Evolutionary conservation across 2,113 vertebrate species (phyloP).

Genomic region (Onychostoma macrolepis): DNA sequence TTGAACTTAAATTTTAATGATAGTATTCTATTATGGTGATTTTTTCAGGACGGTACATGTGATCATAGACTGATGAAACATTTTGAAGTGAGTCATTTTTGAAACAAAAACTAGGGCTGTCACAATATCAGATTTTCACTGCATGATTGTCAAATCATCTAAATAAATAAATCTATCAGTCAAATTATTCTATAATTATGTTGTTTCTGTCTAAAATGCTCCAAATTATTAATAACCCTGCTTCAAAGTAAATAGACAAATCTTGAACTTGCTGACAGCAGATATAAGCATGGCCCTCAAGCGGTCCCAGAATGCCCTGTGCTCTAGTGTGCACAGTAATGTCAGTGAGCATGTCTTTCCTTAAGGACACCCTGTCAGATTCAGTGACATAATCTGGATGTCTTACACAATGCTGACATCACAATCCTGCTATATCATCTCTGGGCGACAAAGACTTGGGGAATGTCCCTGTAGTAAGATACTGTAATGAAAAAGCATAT

Average conservation of each 20-base stretch:
- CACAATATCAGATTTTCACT: no score
- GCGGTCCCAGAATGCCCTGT: neutral
- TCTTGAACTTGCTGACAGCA: neutral
- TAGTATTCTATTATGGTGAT: neutral
- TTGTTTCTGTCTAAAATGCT: no score
- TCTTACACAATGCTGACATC: constrained; percentile 9
- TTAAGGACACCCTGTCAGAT: neutral
- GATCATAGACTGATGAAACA: no score
- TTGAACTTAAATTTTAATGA: neutral
- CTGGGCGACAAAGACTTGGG: no score
- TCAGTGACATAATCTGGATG: neutral
- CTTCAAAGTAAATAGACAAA: neutral
- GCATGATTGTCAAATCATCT: no score
- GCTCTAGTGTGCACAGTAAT: neutral
- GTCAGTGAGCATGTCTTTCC: neutral
- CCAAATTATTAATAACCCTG: neutral
- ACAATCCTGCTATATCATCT: neutral
- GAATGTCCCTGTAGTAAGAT: neutral
- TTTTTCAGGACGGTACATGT: neutral
- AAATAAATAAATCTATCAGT: no score
- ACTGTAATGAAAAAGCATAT: neutral
- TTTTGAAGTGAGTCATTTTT: no score
- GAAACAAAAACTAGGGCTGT: no score
- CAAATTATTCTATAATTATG: no score
- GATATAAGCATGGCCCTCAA: neutral